These are phyloP conservation scores for Orientallactaga sibirica DNA, from an alignment of 2,797 vertebrate genomes.

Conservation along the genomic window DNA sequence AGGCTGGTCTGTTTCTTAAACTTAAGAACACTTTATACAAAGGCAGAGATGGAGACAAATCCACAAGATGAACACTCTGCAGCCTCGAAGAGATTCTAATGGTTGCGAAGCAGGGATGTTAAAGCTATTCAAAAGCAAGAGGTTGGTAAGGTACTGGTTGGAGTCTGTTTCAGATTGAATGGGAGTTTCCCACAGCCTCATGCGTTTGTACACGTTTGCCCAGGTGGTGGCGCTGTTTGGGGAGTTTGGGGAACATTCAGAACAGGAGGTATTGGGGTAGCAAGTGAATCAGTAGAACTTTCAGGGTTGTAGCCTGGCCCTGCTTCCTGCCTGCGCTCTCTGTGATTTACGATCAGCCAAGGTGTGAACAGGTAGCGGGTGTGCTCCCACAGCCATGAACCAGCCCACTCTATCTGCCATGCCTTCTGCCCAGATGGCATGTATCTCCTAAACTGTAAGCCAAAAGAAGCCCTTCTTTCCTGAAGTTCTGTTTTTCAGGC, in stretches of 20 bases:
- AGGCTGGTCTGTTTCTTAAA: not conserved
- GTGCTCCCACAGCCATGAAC: not conserved
- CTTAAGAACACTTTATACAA: constrained; percentile 38
- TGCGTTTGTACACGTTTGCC: not conserved
- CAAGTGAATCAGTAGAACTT: not conserved
- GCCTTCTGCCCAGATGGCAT: not conserved
- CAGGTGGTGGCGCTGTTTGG: not conserved
- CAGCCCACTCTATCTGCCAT: too few relatives aligned
- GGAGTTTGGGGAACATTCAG: not conserved
- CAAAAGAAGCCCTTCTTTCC: not conserved
- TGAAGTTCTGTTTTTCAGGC: not conserved
- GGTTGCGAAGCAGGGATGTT: not conserved
- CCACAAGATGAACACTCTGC: not conserved
- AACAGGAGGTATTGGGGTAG: not conserved
- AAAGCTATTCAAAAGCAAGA: not conserved
- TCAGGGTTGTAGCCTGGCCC: not conserved
- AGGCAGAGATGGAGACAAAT: not conserved
- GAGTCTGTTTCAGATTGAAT: not conserved
- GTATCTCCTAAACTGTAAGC: not conserved
- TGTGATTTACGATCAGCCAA: too few relatives aligned
- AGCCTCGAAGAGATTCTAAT: rapidly evolving
- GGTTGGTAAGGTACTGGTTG: too few relatives aligned
- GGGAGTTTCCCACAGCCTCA: not conserved
- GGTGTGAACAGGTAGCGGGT: not conserved
- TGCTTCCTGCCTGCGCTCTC: not conserved